Evolutionary conservation across 2,797 vertebrate species (phyloP).

Genomic region (Myotis pilosus): DNA sequence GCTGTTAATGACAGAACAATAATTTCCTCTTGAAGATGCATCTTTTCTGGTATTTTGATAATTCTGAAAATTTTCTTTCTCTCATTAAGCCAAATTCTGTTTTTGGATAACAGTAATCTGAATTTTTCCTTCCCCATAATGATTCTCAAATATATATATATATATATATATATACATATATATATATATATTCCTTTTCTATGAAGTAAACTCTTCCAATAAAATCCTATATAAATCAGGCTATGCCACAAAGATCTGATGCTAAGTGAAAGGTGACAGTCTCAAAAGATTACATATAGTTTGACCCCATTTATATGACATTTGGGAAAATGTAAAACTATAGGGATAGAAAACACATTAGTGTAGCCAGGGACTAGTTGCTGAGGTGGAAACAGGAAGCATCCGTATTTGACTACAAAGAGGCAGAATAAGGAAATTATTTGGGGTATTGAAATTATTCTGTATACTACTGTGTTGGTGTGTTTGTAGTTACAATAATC

Average conservation of each 20-base stretch:
- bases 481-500: not conserved
- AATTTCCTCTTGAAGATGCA: conserved; percentile 23
- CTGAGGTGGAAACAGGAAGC: not conserved
- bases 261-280: not conserved
- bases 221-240: not conserved
- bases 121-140: not conserved
- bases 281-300: not conserved
- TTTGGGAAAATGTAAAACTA: not conserved
- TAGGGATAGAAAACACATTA: not conserved
- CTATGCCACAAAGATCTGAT: not conserved
- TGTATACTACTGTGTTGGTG: not conserved
- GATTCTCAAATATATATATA: not conserved
- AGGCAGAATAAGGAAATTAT: not conserved
- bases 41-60: not conserved
- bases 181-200: conserved; percentile 21
- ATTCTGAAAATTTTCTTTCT: not conserved
- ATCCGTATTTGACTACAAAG: not conserved
- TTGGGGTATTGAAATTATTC: not conserved
- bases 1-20: not conserved
- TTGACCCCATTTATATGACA: not conserved
- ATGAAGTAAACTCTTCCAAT: conserved; percentile 19
- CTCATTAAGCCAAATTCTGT: not conserved
- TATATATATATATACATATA: no score
- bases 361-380: not conserved
- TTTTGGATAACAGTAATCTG: conserved; percentile 10